Evolutionary conservation across 92 coral and sea anemone genomes (phyloP).

Genomic region (Paragorgia papillata): DNA sequence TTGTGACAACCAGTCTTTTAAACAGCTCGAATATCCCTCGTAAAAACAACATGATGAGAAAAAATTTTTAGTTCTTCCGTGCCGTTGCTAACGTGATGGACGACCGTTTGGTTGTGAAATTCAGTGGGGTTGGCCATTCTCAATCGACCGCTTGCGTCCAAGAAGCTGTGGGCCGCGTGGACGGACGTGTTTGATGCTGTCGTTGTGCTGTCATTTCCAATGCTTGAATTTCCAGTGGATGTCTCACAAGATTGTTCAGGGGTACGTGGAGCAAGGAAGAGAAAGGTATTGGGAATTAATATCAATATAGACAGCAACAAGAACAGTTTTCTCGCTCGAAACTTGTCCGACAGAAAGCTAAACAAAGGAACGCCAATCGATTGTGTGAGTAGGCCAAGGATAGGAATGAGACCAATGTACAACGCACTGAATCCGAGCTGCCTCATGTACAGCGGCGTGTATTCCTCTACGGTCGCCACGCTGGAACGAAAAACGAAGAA

Average conservation of each 20-base stretch:
- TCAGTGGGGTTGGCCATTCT: no score
- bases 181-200: no score
- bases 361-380: slow-evolving; percentile 1
- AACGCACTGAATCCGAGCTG: slow-evolving; percentile 2
- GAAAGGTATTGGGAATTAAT: slow-evolving; percentile 1
- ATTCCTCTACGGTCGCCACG: slow-evolving; percentile 10
- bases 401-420: slow-evolving; percentile 6
- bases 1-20: background rate
- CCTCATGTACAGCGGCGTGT: slow-evolving; percentile 13
- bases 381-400: slow-evolving; percentile 14
- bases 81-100: background rate
- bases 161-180: no score
- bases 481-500: slow-evolving; percentile 8
- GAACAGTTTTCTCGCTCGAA: background rate
- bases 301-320: background rate
- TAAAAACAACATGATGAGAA: slow-evolving; percentile 5
- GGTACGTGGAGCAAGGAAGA: background rate
- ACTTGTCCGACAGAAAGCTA: slow-evolving; percentile 8
- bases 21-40: slow-evolving; percentile 1
- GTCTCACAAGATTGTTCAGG: background rate
- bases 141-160: no score
- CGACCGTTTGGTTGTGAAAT: no score
- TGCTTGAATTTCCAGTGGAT: background rate
- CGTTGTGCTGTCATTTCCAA: background rate
- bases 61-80: background rate